Evolutionary conservation across 2,888 invertebrate genomes (phyloP), one percentile per base, ranked within the genome.

Genomic region (Flexamia atlantica): DNA sequence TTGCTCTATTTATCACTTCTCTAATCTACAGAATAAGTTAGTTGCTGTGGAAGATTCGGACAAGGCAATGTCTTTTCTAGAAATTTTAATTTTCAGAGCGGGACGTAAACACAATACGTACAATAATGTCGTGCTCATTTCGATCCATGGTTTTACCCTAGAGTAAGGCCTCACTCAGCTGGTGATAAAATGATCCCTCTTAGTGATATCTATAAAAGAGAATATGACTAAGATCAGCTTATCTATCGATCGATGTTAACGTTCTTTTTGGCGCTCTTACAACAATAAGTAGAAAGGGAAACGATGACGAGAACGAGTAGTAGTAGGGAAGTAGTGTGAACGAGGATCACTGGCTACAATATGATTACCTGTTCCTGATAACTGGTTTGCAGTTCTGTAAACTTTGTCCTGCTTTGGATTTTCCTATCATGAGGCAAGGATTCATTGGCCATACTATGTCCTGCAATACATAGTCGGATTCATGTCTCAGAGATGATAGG

Each of bases 1-100:
- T 25, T 23, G 79, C 79, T 57, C 57, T 79, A 1, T 79, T 79
- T 23, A 57, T 79, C 23, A 23, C 79, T 23, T 57, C 53, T 2
- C 90, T 94, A 10, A 94, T 94, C 86, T 90, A 90, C 17, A 92
- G 92, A 87, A 93, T 95, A n/a, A n/a, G n/a, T n/a, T n/a, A 57
- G 93, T 95, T 0, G 92, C 95, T 0, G 92, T 95, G 0, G 94
- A 95, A 0, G 93, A 93, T 0, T 94, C 95, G 83, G 91, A 93
- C 25, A 93, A 93, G 0, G 93, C 93, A 0, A 89, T 94, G 0
- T 90, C 94, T 0, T 94, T 95, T 87, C 87, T 94, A 30, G 94
- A 94, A 87, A 89, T 91, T 20, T 89, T 95, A 20, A 89, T 93
- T 23, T 91, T 92, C 87, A 92, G 57, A 17, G 53, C 79, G 7